Evolutionary conservation across 2,113 vertebrate species (phyloP), one percentile per base, ranked within the genome.

Genomic region (Solenodon paradoxus): DNA sequence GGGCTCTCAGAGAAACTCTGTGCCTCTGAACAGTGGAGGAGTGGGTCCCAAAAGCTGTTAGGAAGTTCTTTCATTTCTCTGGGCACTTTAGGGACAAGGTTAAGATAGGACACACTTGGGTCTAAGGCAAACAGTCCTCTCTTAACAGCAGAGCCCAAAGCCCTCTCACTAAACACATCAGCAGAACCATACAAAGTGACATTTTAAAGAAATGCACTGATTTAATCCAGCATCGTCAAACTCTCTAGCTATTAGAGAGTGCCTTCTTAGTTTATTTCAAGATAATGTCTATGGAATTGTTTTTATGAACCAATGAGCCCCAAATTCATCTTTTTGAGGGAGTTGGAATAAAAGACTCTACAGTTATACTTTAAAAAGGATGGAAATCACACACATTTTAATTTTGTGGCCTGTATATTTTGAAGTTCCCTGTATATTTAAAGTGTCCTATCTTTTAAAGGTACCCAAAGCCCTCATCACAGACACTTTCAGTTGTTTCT

Each of bases 321-420:
- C 38, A 78, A 49, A 17, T 45, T 94, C 78, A n/a, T 51, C 38
- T 82, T 69, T 77, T n/a, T 88, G 32, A 88, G 35, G 72, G 49
- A 74, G 5, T 82, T 45, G 78, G 81, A 85, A 63, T 75, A 61
- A 57, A 88, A 85, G 61, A 71, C 45, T 82, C 75, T 69, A 10
- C 88, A 42, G 57, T 92, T 55, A 55, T 59, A 32, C 53, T 94
- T 87, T 88, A 19, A 51, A 72, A 79, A 49, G 55, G 4, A 2
- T 74, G 51, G 79, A 61, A 17, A 38, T 59, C 66, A 68, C 0
- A 53, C 57, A 30, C 16, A 38, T 32, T 79, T 87, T 82, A 26
- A 66, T 53, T 75, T 80, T 92, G 13, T 71, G 72, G 85, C 53
- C 49, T 28, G 2, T 68, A 9, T 59, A 42, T 30, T n/a, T n/a